Conservation (phyloP, 1,140 invertebrate genomes). For the Nasonia vitripennis region DNA sequence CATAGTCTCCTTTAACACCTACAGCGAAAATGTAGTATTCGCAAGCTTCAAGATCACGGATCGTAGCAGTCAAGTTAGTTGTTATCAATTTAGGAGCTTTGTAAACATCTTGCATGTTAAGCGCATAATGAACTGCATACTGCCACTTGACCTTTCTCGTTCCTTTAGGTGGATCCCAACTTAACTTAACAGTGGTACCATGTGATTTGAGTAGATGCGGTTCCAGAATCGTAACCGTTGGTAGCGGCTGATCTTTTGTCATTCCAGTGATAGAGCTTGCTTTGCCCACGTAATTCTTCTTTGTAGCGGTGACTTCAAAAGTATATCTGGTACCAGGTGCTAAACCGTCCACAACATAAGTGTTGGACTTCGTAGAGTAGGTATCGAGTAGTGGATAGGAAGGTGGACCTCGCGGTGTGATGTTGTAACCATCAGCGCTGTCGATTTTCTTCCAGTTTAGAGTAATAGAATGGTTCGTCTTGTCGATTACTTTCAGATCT, state of each 20-base stretch:
- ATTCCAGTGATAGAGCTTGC: slow-evolving; percentile 72
- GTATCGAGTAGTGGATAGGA: slow-evolving; percentile 75
- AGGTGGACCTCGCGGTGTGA: slow-evolving; percentile 73
- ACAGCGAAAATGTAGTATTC: slow-evolving; percentile 84
- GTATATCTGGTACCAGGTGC: slow-evolving; percentile 78
- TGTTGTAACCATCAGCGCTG: slow-evolving; percentile 79
- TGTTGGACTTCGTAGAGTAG: slow-evolving; percentile 67
- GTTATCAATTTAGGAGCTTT: slow-evolving; percentile 77
- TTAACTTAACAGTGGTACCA: slow-evolving; percentile 79
- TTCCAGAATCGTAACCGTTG: slow-evolving; percentile 73
- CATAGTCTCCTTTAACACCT: slow-evolving; percentile 79
- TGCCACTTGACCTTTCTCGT: slow-evolving; percentile 76
- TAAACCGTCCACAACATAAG: slow-evolving; percentile 76
- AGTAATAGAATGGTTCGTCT: slow-evolving; percentile 74
- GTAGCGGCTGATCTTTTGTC: slow-evolving; percentile 77
- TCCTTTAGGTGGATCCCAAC: slow-evolving; percentile 79
- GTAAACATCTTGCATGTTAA: slow-evolving; percentile 72
- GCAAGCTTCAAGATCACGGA: slow-evolving; percentile 82
- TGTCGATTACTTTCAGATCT: slow-evolving; percentile 74
- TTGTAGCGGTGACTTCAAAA: slow-evolving; percentile 80
- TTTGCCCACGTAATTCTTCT: slow-evolving; percentile 78
- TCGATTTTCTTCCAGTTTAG: slow-evolving; percentile 79
- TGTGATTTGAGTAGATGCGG: slow-evolving; percentile 76
- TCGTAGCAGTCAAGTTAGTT: slow-evolving; percentile 75
- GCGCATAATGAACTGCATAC: slow-evolving; percentile 81